Conservation (phyloP, 2,113 vertebrate genomes). For the Irena cyanogastra region DNA sequence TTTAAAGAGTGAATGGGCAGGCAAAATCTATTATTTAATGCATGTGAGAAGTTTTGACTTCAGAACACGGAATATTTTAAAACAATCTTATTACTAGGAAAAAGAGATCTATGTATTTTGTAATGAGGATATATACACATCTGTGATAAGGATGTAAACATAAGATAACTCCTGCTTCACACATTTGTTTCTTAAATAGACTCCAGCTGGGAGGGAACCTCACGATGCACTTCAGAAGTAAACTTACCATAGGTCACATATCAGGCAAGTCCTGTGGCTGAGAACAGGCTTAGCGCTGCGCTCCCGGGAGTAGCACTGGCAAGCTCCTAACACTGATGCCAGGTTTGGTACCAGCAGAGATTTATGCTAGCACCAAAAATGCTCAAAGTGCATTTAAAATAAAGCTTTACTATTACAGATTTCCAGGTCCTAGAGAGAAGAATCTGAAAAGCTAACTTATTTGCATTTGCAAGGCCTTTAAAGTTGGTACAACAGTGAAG, state of each 20-base stretch:
- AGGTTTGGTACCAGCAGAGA: not conserved
- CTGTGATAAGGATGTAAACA: not conserved
- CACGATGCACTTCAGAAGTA: not conserved
- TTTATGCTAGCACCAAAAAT: not conserved
- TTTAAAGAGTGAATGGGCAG: not conserved
- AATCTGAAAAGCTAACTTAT: not conserved
- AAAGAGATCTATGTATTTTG: not conserved
- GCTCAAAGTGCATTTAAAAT: not conserved
- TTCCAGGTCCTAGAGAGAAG: not conserved
- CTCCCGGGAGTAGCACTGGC: not conserved
- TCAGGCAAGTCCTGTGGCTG: not conserved
- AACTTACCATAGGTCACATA: not conserved
- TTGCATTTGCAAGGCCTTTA: not conserved
- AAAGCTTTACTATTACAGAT: not conserved
- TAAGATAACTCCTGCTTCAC: not conserved
- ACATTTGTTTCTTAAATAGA: not conserved
- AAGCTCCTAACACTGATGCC: not conserved
- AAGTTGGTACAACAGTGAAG: not conserved
- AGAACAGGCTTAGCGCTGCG: not conserved
- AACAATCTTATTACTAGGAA: not conserved
- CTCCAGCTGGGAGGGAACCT: not conserved
- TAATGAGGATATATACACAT: not conserved
- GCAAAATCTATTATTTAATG: not conserved
- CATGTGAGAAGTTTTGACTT: not conserved
- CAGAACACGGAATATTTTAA: not conserved